Percentiles rank a stretch among this genome's conserved stretches.
These are phyloP conservation scores for Caprella mutica DNA, from an alignment of 2,888 invertebrate genomes.

Conservation along the genomic window DNA sequence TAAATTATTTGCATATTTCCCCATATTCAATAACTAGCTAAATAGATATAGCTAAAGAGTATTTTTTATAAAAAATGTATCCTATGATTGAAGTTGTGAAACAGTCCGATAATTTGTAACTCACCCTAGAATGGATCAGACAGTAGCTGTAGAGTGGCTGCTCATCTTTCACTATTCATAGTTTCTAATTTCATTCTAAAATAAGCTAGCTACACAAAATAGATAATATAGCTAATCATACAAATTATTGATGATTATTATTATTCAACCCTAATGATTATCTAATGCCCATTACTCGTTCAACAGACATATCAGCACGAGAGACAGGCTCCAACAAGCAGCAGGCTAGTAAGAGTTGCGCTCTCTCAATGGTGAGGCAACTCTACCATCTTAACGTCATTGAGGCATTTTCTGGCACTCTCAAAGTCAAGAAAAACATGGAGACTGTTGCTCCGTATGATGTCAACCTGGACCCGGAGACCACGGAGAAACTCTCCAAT, in stretches of 20 bases:
- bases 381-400: conserved; percentile 87
- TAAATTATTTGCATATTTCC: too few relatives aligned
- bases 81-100: too few relatives aligned
- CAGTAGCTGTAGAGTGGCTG: too few relatives aligned
- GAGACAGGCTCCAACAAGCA: conserved; percentile 89
- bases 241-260: not conserved
- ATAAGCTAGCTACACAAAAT: too few relatives aligned
- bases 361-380: conserved; percentile 85
- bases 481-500: conserved; percentile 36
- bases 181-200: too few relatives aligned
- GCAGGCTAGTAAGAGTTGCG: conserved; percentile 90
- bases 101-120: too few relatives aligned
- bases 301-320: conserved; percentile 50
- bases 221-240: not conserved
- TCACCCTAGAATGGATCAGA: too few relatives aligned
- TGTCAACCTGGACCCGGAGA: conserved; percentile 61
- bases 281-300: too few relatives aligned
- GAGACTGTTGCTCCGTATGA: conserved; percentile 66
- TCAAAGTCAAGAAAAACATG: conserved; percentile 60
- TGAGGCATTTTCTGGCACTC: conserved; percentile 66
- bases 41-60: too few relatives aligned
- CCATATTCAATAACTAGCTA: too few relatives aligned
- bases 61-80: too few relatives aligned
- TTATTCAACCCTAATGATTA: not conserved
- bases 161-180: too few relatives aligned